These are phyloP conservation scores for Tursiops truncatus DNA, from an alignment of 2,113 vertebrate species.

Conservation along the genomic window DNA sequence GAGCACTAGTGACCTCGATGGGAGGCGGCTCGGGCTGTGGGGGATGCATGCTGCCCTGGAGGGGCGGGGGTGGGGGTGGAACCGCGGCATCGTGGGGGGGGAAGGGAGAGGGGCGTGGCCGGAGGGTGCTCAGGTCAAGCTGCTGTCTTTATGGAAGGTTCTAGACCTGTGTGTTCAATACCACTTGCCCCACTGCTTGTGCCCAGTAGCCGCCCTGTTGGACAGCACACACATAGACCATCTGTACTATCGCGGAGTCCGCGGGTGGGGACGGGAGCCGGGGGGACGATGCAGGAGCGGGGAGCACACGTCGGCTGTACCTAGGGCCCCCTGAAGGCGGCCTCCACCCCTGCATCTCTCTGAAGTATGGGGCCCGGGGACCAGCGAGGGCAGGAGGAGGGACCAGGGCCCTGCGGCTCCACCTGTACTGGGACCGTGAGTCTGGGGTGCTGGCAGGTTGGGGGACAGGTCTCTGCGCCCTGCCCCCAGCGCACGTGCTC, in stretches of 20 bases:
- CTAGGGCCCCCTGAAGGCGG: not conserved
- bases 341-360: not conserved
- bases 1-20: not conserved
- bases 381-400: not conserved
- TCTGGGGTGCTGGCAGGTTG: not conserved
- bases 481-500: accelerated
- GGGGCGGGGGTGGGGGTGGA: not conserved
- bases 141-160: not conserved
- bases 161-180: not conserved
- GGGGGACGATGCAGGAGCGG: not conserved
- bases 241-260: accelerated
- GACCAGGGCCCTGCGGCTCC: not conserved
- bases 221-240: accelerated
- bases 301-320: not conserved
- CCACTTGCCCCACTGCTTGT: accelerated
- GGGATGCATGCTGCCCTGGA: accelerated
- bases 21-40: accelerated
- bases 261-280: not conserved
- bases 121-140: not conserved
- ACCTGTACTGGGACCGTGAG: accelerated
- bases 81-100: not conserved
- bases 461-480: not conserved
- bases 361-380: not conserved
- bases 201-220: accelerated
- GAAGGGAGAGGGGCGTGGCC: not conserved